Base-by-base conservation (phyloP, 2,888 invertebrate species). In the Nymphalis urticae region DNA sequence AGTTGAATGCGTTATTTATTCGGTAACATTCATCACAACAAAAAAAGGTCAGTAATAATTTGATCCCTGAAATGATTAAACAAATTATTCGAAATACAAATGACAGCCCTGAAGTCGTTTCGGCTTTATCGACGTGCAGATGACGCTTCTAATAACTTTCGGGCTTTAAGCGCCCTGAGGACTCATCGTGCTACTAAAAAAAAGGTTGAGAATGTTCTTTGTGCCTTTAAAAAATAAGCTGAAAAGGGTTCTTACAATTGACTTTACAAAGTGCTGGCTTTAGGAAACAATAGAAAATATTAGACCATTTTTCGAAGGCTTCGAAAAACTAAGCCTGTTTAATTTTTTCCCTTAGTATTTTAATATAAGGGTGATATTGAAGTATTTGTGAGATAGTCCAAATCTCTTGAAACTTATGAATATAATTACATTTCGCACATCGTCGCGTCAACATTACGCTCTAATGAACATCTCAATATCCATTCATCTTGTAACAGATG, bases 41-140 rank as follows among this genome's bases (percentile, higher is more conserved):
- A 51, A 32, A 19, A 19, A 19, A 10, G 21, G 19, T 19, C 21
- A 4, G 13, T 9, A 51, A 21, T 13, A 42, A 42, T 10, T 42
- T 42, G 21, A 21, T 21, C 19, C 19, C 19, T 10, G 19, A 51
- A 54, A 54, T 27, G 24, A 27, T 27, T 27, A 54, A 54, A 27
- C 54, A 27, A 54, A 54, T 54, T 54, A 54, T 54, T 54, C 17
- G 54, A 24, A 17, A 27, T 24, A 54, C 21, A 54, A 54, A 27
- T 24, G 16, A 8, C 13, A 27, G 27, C 54, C 1, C 54, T 6
- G 13, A 6, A 13, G 16, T 27, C 54, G 27, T 27, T 27, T 24
- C 27, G 17, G 27, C 16, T 54, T 54, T 54, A 54, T 54, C 1
- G 24, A 24, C 9, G 50, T 19, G 27, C 16, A 16, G 27, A 24